Evolutionary conservation across 2,797 vertebrate genomes (phyloP).

Genomic region (Phalloptychus januarius): DNA sequence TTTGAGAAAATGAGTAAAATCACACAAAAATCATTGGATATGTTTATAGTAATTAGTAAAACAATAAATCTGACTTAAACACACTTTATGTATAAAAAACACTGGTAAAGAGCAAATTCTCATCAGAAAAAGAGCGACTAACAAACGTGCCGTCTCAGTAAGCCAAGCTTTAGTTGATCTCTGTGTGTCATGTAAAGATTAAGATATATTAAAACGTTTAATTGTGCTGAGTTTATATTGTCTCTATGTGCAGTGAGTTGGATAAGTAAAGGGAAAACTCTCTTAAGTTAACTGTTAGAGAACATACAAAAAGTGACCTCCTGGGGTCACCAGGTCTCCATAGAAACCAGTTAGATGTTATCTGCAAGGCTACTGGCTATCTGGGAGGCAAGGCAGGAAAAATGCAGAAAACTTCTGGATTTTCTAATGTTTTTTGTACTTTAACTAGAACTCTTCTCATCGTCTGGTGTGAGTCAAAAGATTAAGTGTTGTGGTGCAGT

Average conservation of each 20-base stretch:
- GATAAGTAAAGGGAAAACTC: not conserved
- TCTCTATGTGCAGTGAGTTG: not conserved
- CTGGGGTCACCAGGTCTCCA: not conserved
- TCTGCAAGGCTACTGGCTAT: not conserved
- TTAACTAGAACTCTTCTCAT: not conserved
- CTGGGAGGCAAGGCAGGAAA: not conserved
- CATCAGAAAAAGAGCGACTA: not conserved
- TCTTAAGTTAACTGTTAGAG: not conserved
- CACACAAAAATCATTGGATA: not conserved
- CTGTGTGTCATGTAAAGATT: not conserved
- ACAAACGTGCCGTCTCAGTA: not conserved
- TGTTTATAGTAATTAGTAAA: not conserved
- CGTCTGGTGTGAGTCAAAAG: not conserved
- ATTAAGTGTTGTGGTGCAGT: not conserved
- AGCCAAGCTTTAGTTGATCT: not conserved
- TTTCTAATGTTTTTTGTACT: not conserved
- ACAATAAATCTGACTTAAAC: not conserved
- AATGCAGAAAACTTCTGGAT: not conserved
- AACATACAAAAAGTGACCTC: not conserved
- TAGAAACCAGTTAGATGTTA: not conserved
- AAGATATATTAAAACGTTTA: not conserved
- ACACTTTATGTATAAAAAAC: not conserved
- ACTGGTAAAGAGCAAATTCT: not conserved
- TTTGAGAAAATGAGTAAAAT: not conserved
- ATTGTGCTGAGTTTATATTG: not conserved